Evolutionary conservation across 2,888 invertebrate genomes (phyloP), one percentile per base, ranked within the genome.

Genomic region (Dendrolimus houi): DNA sequence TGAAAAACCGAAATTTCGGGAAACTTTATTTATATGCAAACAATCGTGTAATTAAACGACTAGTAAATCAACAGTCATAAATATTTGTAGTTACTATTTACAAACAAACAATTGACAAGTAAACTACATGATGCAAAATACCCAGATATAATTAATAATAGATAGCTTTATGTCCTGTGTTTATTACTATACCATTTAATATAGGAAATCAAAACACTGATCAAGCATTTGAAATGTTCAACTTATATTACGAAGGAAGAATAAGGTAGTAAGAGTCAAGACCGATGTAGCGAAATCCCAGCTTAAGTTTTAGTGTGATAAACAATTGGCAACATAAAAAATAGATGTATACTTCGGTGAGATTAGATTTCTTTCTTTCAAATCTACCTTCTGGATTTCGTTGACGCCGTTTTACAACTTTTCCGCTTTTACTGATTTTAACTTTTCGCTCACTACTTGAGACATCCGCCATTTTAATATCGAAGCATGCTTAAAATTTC

Each of bases 381-480:
- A 66, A 63, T 67, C 72, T 75, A 86, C 91, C 91, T 85, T 91
- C 90, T 61, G 91, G 91, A 75, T 91, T 91, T 72, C 88, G 79
- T 60, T 81, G 62, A 55, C 91, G 85, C 72, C 81, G 87, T 79
- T 91, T 91, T 58, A 87, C 82, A 75, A 89, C 76, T 87, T 90
- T 89, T 52, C 87, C 87, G 70, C 84, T 86, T 85, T 89, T 91
- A 72, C 77, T 85, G 65, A 86, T 78, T 75, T 91, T 91, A 73
- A 86, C 69, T 87, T 89, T 91, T 64, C 88, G 83, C 52, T 90
- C 90, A 75, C 70, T 79, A 70, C 74, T 85, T 85, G 88, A 79
- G 89, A 90, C 90, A 90, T 91, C 91, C 82, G 91, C 91, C 91
- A 91, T 91, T 91, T 90, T 91, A 81, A 65, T 83, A 87, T 83